Evolutionary conservation across 2,113 vertebrate genomes (phyloP), one percentile per base, ranked within the genome.

Genomic region (Propithecus coquereli): DNA sequence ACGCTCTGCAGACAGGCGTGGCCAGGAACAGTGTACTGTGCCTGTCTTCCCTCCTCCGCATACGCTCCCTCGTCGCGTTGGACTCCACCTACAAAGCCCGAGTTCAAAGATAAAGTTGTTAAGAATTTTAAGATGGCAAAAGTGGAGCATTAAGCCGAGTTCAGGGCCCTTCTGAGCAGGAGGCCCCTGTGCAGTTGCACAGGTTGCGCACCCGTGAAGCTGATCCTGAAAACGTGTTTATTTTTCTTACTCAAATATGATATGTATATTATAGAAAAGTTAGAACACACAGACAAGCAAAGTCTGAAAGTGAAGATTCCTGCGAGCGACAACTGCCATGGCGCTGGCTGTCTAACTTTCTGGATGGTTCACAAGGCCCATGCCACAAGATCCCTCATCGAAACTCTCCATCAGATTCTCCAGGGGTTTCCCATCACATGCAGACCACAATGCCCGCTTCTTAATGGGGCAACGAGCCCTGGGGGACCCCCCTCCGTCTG

Each of bases 51-150:
- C 25, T 23, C 22, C 37, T 4, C 18, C 4, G 2, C 40, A 10
- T 0, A 11, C 2, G 0, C 50, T 43, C 30, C 47, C 40, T 54
- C 3, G 0, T 25, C 74, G 45, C 47, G 0, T 3, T 0, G 0
- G 47, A 37, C 37, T 30, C 37, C 34, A 27, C 6, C 14, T 22
- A 14, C 4, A 22, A 34, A 87, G 40, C 16, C 37, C 65, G 54
- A 47, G 32, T 47, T 32, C 73, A 32, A 79, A 50, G 30, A 18
- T 9, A 27, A 50, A 34, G 25, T 5, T 34, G 5, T 12, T 6
- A 43, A 50, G 63, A 34, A n/a, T 13, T 57, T 40, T 40, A 25
- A 63, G 83, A n/a, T 1, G 14, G 57, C 25, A 7, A 4, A 52
- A 22, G n/a, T 4, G 14, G 23, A 3, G n/a, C 0, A 14, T 37